phyloP scores from a whole-genome alignment of 2,797 vertebrate species.

The Acipenser ruthenus region DNA sequence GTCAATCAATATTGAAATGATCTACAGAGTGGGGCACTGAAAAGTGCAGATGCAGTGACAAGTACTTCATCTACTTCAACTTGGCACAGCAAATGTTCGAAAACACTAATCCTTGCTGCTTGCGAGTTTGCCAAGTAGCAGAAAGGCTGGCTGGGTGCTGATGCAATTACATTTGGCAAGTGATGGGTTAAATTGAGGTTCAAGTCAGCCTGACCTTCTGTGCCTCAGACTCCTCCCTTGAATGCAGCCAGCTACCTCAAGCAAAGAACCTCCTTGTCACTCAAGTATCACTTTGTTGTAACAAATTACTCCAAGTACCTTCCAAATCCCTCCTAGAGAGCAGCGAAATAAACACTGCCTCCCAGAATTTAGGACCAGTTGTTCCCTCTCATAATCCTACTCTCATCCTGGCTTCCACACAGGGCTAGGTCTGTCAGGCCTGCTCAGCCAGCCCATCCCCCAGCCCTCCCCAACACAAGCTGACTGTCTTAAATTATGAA shows the following conservation, averaged over 20 bases:
- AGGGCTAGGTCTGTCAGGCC: constrained; percentile 25
- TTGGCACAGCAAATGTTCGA: constrained; percentile 55
- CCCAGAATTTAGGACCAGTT: constrained; percentile 47
- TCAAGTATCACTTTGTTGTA: constrained; percentile 94
- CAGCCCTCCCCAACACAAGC: constrained; percentile 56
- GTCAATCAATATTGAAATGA: constrained; percentile 31
- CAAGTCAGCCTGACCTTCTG: constrained; percentile 70
- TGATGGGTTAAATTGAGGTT: constrained; percentile 31
- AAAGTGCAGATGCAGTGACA: constrained; percentile 42
- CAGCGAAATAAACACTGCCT: constrained; percentile 52
- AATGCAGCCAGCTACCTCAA: too few species aligned
- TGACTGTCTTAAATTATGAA: constrained; percentile 76
- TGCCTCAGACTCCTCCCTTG: constrained; percentile 29
- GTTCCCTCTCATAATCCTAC: constrained; percentile 42
- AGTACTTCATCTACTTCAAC: constrained; percentile 51
- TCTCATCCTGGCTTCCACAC: constrained; percentile 33
- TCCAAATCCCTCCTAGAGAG: constrained; percentile 69
- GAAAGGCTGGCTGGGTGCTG: constrained; percentile 22
- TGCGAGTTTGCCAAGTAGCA: constrained; percentile 63
- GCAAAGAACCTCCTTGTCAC: constrained; percentile 77
- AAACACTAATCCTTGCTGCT: constrained; percentile 59
- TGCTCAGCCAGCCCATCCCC: constrained; percentile 36
- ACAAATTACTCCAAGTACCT: constrained; percentile 89
- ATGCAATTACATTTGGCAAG: not conserved
- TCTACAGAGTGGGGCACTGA: too few species aligned